These are phyloP conservation scores for Heliconius congener DNA, from an alignment of 1,140 invertebrate species.

Conservation along the genomic window DNA sequence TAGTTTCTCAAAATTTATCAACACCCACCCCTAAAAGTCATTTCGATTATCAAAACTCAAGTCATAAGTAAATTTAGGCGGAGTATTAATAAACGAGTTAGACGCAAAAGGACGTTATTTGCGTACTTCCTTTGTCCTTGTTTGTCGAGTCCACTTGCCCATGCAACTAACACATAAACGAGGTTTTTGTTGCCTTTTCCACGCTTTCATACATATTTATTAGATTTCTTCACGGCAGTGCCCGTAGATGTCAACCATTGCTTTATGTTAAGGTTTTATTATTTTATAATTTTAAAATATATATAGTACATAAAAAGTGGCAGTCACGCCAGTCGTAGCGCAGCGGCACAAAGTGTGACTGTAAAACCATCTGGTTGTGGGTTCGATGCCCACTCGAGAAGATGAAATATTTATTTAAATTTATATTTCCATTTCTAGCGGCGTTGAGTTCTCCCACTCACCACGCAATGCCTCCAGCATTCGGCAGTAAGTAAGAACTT, in stretches of 20 bases:
- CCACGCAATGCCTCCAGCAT: too few relatives aligned
- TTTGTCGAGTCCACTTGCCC: not conserved
- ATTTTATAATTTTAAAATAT: not conserved
- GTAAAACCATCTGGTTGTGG: too few relatives aligned
- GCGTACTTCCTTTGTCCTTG: slow-evolving; percentile 2
- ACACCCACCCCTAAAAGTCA: not conserved
- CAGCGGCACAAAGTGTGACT: too few relatives aligned
- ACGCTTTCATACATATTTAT: slow-evolving; percentile 18
- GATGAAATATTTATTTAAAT: too few relatives aligned
- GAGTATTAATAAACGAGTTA: not conserved
- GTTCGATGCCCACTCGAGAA: too few relatives aligned
- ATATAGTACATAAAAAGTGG: too few relatives aligned
- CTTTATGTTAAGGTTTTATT: not conserved
- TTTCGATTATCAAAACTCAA: not conserved
- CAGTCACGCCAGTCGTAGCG: too few relatives aligned
- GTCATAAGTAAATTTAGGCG: not conserved
- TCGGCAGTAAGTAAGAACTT: too few relatives aligned
- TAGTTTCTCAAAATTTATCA: too few relatives aligned
- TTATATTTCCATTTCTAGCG: too few relatives aligned
- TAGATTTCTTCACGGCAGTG: slow-evolving; percentile 9
- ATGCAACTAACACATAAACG: slow-evolving; percentile 14
- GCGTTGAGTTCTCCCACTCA: too few relatives aligned
- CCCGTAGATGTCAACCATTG: not conserved
- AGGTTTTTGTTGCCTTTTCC: slow-evolving; percentile 18
- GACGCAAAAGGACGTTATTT: slow-evolving; percentile 13